Percentiles rank a stretch among this genome's conserved stretches.
These are phyloP conservation scores for Morpho achilles DNA, from an alignment of 2,888 invertebrate species.

Conservation along the genomic window DNA sequence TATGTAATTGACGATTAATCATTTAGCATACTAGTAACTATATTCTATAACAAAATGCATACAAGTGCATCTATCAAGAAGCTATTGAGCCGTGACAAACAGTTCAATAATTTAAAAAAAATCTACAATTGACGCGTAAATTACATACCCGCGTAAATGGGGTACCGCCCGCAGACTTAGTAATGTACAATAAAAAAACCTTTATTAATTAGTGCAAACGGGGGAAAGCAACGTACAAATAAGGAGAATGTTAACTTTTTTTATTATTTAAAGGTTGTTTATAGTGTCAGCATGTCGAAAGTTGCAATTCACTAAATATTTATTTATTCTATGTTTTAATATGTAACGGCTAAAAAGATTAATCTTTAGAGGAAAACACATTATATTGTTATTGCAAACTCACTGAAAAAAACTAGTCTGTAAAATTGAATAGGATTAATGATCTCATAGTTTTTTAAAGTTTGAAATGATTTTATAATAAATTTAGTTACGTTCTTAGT, in stretches of 20 bases:
- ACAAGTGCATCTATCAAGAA: conserved; percentile 8
- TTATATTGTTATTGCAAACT: no score
- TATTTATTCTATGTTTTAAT: conserved; percentile 5
- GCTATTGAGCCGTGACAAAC: conserved; percentile 16
- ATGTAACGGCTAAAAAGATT: background rate
- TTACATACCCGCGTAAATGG: conserved; percentile 28
- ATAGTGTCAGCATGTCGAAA: conserved; percentile 25
- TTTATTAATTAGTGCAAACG: conserved; percentile 41
- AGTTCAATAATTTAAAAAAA: conserved; percentile 21
- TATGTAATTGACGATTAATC: conserved; percentile 6
- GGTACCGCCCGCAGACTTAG: conserved; percentile 29
- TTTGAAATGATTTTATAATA: no score
- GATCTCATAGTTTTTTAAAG: no score
- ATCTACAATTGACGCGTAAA: conserved; percentile 4
- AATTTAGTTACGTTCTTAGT: no score
- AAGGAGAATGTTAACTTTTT: conserved; percentile 39
- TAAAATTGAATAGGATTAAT: no score
- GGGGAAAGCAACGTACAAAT: conserved; percentile 38
- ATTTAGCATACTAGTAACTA: conserved; percentile 4
- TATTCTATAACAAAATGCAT: background rate
- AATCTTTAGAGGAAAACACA: no score
- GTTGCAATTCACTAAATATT: conserved; percentile 17
- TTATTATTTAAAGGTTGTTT: conserved; percentile 22
- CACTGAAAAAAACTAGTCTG: no score
- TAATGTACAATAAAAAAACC: conserved; percentile 33